Percentiles rank a stretch among this genome's conserved stretches.
Evolutionary conservation across 2,113 vertebrate species (phyloP).

Genomic region (Malaclemys terrapin): DNA sequence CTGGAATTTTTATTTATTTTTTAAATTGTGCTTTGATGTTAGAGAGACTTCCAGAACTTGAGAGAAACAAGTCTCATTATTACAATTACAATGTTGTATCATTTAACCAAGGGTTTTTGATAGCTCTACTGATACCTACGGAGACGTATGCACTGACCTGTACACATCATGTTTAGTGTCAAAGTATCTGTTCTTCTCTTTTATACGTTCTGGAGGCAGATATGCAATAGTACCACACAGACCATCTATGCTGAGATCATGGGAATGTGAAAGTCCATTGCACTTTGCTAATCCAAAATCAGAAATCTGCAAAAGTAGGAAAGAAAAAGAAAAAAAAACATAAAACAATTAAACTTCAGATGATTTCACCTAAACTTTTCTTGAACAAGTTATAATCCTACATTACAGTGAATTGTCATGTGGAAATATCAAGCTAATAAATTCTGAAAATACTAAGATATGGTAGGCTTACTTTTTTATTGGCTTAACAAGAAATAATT

Average conservation of each 20-base stretch:
- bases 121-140: background rate
- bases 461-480: background rate
- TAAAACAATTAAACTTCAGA: background rate
- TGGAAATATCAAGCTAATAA: background rate
- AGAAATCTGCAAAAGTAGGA: conserved; percentile 85
- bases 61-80: background rate
- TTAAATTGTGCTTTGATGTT: background rate
- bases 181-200: conserved; percentile 93
- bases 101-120: background rate
- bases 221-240: conserved; percentile 97
- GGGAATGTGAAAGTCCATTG: conserved; percentile 92
- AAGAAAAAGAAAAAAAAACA: background rate
- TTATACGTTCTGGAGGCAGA: conserved; percentile 95
- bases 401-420: background rate
- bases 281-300: conserved; percentile 98
- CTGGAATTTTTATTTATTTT: background rate
- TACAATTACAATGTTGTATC: background rate
- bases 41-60: background rate
- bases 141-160: conserved; percentile 81
- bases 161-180: conserved; percentile 98
- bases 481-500: background rate
- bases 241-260: conserved; percentile 96
- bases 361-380: background rate
- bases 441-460: background rate
- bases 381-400: background rate